A percentile compares a stretch with the other conserved stretches of the same genome.
Conservation (phyloP, 1,140 invertebrate species). For the Brachionus koreanus region DNA sequence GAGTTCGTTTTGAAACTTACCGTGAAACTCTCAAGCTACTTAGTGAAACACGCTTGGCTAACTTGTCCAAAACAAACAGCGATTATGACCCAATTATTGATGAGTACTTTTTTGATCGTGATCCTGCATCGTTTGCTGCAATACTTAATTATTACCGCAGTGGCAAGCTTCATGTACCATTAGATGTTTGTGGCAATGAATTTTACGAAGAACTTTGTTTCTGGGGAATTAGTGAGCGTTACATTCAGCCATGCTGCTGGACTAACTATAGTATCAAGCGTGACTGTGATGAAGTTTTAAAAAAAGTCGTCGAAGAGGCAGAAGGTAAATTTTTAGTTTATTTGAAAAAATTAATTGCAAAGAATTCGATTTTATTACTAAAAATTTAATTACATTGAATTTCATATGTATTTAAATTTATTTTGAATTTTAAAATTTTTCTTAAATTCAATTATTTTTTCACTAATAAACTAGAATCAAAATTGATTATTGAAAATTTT, state of each 20-base stretch:
- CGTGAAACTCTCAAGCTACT: conserved; percentile 61
- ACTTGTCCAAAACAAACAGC: not conserved
- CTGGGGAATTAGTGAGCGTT: conserved; percentile 74
- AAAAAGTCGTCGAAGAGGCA: not conserved
- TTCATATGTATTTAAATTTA: too few relatives aligned
- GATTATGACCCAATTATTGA: conserved; percentile 89
- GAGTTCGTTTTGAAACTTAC: conserved; percentile 90
- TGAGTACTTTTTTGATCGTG: conserved; percentile 99
- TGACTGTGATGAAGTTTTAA: conserved; percentile 31
- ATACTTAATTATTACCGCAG: conserved; percentile 98
- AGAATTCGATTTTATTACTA: too few relatives aligned
- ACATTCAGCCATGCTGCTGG: conserved; percentile 48
- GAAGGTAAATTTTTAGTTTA: too few relatives aligned
- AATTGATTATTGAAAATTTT: too few relatives aligned
- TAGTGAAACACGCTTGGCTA: conserved; percentile 19
- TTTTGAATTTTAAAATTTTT: too few relatives aligned
- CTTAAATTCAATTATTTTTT: too few relatives aligned
- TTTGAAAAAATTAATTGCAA: too few relatives aligned
- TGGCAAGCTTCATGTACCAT: conserved; percentile 95
- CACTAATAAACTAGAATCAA: too few relatives aligned
- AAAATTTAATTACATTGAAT: too few relatives aligned
- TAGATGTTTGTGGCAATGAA: conserved; percentile 95
- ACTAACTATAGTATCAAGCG: conserved; percentile 7
- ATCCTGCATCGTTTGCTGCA: conserved; percentile 96
- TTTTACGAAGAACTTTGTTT: conserved; percentile 99